A percentile compares a stretch with the other conserved stretches of the same genome.
phyloP scores from a whole-genome alignment of 2,888 invertebrate species.

The Pheosia tremula region DNA sequence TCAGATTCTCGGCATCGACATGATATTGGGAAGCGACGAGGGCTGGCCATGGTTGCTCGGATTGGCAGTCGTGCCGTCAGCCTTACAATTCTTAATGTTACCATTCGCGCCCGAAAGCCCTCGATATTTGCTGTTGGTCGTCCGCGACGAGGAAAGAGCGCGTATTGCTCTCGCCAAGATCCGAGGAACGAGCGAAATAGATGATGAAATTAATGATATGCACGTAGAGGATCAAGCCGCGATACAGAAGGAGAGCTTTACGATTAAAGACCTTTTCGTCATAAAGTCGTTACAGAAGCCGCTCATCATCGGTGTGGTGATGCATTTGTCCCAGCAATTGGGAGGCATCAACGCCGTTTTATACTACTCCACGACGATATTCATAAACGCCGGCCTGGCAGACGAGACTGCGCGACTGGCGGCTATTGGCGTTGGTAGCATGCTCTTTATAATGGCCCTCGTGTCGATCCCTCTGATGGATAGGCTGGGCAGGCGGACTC shows the following conservation, averaged over 20 bases:
- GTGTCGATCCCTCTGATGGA: conserved; percentile 91
- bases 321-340: conserved; percentile 80
- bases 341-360: conserved; percentile 85
- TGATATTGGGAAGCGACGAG: conserved; percentile 71
- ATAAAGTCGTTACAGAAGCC: conserved; percentile 67
- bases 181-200: conserved; percentile 68
- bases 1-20: conserved; percentile 77
- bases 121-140: conserved; percentile 69
- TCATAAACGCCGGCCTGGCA: conserved; percentile 85
- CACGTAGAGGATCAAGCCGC: conserved; percentile 74
- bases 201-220: conserved; percentile 79
- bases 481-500: conserved; percentile 87
- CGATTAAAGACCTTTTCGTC: conserved; percentile 65
- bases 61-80: conserved; percentile 70
- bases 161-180: conserved; percentile 64
- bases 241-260: conserved; percentile 71
- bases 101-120: conserved; percentile 77
- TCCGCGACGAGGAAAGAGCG: conserved; percentile 70
- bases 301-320: conserved; percentile 76
- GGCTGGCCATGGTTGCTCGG: conserved; percentile 81
- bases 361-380: conserved; percentile 89
- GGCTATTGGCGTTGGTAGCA: conserved; percentile 88
- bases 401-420: conserved; percentile 86
- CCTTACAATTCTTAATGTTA: conserved; percentile 69
- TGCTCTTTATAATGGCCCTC: conserved; percentile 90